Conservation (phyloP, 2,797 vertebrate genomes). For the Bucorvus abyssinicus region DNA sequence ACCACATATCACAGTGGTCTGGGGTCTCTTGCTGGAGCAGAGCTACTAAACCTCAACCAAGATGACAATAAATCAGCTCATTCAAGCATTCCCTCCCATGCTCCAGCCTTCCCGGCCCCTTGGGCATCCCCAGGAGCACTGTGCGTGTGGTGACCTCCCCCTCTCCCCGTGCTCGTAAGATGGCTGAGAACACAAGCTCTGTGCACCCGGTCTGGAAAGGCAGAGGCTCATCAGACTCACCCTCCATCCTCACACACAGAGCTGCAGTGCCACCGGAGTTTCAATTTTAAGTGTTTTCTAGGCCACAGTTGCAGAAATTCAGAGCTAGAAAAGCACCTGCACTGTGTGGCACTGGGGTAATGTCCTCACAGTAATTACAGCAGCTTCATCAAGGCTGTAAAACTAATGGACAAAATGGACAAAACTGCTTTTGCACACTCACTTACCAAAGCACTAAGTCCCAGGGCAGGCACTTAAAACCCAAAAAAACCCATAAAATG, state of each 20-base stretch:
- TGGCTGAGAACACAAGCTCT: background rate
- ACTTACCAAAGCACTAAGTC: background rate
- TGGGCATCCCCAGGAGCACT: background rate
- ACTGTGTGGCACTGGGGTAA: background rate
- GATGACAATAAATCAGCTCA: background rate
- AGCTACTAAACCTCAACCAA: background rate
- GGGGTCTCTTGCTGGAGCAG: background rate
- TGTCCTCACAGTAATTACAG: fast-evolving
- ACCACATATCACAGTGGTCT: background rate
- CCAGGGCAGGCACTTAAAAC: fast-evolving
- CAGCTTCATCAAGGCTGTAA: background rate
- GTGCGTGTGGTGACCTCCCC: fast-evolving
- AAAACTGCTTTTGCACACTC: background rate
- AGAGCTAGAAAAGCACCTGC: background rate
- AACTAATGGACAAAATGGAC: background rate
- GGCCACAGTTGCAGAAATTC: background rate
- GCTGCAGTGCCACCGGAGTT: background rate
- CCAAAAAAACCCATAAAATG: fast-evolving
- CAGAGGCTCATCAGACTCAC: fast-evolving
- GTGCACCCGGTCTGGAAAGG: background rate
- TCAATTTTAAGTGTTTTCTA: background rate
- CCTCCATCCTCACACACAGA: background rate
- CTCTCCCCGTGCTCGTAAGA: background rate
- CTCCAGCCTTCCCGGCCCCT: background rate
- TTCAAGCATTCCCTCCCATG: fast-evolving